Percentiles rank a stretch among this genome's conserved stretches.
Evolutionary conservation across 2,113 vertebrate species (phyloP).

Genomic region (Microcebus jonahi): DNA sequence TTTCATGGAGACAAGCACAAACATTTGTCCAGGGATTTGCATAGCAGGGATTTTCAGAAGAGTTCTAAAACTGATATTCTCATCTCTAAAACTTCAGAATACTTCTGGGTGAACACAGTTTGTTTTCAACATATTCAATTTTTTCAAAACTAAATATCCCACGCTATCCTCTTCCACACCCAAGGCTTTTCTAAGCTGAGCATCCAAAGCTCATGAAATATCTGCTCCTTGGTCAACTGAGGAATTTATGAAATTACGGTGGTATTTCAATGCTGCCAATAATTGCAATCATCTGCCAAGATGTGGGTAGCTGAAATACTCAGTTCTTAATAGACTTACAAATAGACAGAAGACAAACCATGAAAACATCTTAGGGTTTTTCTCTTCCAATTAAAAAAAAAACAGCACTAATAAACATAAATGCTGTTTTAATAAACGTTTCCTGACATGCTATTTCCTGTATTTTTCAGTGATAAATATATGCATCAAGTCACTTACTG

Average conservation of each 20-base stretch:
- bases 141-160: neutral
- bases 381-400: neutral
- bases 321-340: constrained; percentile 8
- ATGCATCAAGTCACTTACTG: constrained; percentile 25
- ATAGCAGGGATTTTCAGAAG: neutral
- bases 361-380: neutral
- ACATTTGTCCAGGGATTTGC: neutral
- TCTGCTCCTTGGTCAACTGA: neutral
- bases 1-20: constrained; percentile 7
- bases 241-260: neutral
- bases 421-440: constrained; percentile 56
- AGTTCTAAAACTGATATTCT: neutral
- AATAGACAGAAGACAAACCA: constrained; percentile 32
- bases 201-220: constrained; percentile 5
- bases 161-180: neutral
- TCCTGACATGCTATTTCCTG: constrained; percentile 7
- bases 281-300: constrained; percentile 34
- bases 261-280: neutral
- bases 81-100: neutral
- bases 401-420: neutral
- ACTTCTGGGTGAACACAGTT: neutral
- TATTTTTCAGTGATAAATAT: constrained; percentile 36
- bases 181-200: neutral
- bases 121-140: neutral
- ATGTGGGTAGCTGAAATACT: neutral